phyloP scores from a whole-genome alignment of 2,888 invertebrate species.

The Amiota communis region DNA sequence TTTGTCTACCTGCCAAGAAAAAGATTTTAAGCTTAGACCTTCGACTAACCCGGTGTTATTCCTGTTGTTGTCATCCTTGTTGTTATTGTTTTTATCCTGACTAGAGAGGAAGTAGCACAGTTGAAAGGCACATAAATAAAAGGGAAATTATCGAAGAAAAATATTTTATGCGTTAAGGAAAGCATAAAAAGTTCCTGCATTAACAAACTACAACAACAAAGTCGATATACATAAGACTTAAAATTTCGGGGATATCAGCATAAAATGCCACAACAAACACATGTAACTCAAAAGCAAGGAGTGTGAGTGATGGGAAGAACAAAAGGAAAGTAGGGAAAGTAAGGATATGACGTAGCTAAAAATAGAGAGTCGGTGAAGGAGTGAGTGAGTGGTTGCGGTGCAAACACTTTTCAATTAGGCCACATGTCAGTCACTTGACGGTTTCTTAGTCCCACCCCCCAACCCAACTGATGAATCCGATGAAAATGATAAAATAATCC shows the following conservation, averaged over 20 bases:
- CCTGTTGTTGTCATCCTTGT: slow-evolving; percentile 25
- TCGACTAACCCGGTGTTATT: background rate
- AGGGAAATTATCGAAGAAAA: slow-evolving; percentile 55
- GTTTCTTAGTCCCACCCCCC: background rate
- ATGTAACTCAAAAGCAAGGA: background rate
- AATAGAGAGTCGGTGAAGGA: background rate
- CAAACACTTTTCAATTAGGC: slow-evolving; percentile 63
- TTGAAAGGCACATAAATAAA: slow-evolving; percentile 54
- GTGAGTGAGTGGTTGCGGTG: no score
- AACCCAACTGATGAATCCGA: background rate
- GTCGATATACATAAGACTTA: slow-evolving; percentile 20
- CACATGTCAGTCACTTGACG: slow-evolving; percentile 53
- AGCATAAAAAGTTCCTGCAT: background rate
- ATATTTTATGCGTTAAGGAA: slow-evolving; percentile 17
- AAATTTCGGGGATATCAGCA: slow-evolving; percentile 52
- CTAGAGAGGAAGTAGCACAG: background rate
- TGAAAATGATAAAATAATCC: slow-evolving; percentile 26
- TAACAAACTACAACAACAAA: no score
- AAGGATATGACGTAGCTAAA: background rate
- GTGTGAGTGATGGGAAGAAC: background rate
- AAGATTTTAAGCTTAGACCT: no score
- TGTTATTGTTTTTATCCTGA: no score
- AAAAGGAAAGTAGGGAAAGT: background rate
- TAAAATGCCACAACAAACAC: slow-evolving; percentile 24
- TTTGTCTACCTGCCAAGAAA: background rate